Base-by-base conservation (phyloP, 2,113 vertebrate species). In the Phyllostomus discolor region DNA sequence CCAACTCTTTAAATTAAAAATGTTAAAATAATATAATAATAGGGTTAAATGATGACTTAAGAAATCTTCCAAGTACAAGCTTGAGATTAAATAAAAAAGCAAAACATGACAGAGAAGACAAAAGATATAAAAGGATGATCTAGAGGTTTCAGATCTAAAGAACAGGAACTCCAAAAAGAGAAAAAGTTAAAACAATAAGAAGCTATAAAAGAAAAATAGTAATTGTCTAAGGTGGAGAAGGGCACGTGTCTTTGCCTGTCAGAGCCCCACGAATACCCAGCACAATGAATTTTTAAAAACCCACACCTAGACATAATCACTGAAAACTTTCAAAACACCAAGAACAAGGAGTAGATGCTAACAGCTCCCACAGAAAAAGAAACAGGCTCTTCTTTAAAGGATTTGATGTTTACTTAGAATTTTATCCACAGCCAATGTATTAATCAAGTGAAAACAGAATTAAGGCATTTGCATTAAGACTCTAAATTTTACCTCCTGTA, bases 1-100 rank as follows among this genome's bases (percentile, higher is more conserved):
- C 62, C 28, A 73, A 22, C 16, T 88, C 38, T 83, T 79, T 73
- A 81, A 88, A 83, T 95, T 64, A 54, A 93, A 91, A 84, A 66
- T 33, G 52, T 24, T 15, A 62, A 76, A 81, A 78, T 52, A 86
- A 73, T 38, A 91, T 46, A 75, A 70, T 48, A 75, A 48, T 38
- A 59, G 7, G 2, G 17, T 52, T 57, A 64, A 41, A 69, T n/a
- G 10, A 85, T 85, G 7, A 89, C 33, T 19, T 76, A 69, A 85
- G 57, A 95, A 80, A 64, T 86, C 9, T 75, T 10, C 43, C 14
- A 81, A 64, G 15, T 59, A 75, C 3, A 90, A 86, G 70, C 80
- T 81, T 70, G 70, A 91, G 62, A 62, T 95, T 78, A 54, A 91
- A 81, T 84, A 4, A 93, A 91, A 70, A 91, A 52, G 19, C n/a